Evolutionary conservation across 1,140 invertebrate genomes (phyloP), one percentile per base, ranked within the genome.

Genomic region (Coboldia fuscipes): DNA sequence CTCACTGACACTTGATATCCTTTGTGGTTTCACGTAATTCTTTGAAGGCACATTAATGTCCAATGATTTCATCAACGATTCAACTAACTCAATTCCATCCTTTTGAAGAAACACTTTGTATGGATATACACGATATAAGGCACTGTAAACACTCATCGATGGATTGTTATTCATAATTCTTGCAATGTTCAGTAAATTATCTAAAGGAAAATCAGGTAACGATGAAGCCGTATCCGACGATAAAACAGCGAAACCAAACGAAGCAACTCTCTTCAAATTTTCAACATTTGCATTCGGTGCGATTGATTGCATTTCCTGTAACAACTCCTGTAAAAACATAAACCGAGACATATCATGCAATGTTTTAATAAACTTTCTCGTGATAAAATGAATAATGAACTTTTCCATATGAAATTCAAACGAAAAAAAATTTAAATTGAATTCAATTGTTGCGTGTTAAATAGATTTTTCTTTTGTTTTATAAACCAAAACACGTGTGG

Each of bases 201-300:
- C 82, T 2, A 92, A 48, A 0, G 92, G 90, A 56, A 96, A 93
- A 58, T 93, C 85, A 0, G 86, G 85, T 24, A 96, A 54, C 33
- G 63, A 51, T 45, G 63, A 45, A 37, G 67, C 65, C 59, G 86
- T 65, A 47, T 65, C 65, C 1, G 76, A 75, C 30, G 75, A 54
- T 22, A 94, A 64, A 4, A 54, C 36, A 5, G 82, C 77, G 63
- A 59, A 72, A 51, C 65, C 84, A 60, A 45, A 67, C 0, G 79
- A 82, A 7, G 90, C 45, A 3, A 94, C 46, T 46, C 72, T 63
- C 39, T 73, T 70, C 9, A 85, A 38, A 49, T 68, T 69, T 1
- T 51, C 56, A 1, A 41, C 29, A 27, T 69, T 57, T 10, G 63
- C 66, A n/a, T 59, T 49, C 0, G 75, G 68, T 5, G 65, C 65